phyloP scores from a whole-genome alignment of 1,140 invertebrate species.

The Conus ventricosus region DNA sequence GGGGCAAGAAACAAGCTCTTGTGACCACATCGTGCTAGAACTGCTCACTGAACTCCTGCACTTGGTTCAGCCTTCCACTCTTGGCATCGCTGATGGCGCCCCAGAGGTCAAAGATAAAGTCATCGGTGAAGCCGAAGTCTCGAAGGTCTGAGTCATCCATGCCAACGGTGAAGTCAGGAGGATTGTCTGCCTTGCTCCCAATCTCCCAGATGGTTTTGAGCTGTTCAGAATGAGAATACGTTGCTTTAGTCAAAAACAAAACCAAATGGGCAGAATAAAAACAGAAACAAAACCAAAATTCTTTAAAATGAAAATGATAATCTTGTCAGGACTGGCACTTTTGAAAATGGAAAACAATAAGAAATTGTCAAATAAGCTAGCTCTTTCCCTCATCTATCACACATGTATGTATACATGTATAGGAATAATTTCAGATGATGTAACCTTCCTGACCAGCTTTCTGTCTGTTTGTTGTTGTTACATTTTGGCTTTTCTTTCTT shows the following conservation, averaged over 20 bases:
- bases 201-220: conserved; percentile 94
- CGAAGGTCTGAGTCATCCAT: conserved; percentile 94
- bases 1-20: neutral
- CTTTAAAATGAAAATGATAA: too few relatives aligned
- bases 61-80: conserved; percentile 81
- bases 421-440: too few relatives aligned
- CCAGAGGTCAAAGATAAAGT: conserved; percentile 98
- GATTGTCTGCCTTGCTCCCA: conserved; percentile 88
- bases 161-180: conserved; percentile 94
- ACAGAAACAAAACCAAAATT: too few relatives aligned
- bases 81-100: conserved; percentile 95
- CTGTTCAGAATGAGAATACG: conserved; percentile 73
- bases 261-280: neutral
- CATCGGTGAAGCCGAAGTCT: conserved; percentile 96
- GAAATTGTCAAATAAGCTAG: too few relatives aligned
- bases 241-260: neutral
- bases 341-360: too few relatives aligned
- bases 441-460: too few relatives aligned
- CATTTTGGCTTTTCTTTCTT: too few relatives aligned
- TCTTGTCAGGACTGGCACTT: too few relatives aligned
- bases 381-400: too few relatives aligned
- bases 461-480: too few relatives aligned
- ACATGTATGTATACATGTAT: too few relatives aligned
- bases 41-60: conserved; percentile 71
- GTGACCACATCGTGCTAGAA: conserved; percentile 57